These are phyloP conservation scores for Ellobius talpinus DNA, from an alignment of 2,113 vertebrate species.

Conservation along the genomic window DNA sequence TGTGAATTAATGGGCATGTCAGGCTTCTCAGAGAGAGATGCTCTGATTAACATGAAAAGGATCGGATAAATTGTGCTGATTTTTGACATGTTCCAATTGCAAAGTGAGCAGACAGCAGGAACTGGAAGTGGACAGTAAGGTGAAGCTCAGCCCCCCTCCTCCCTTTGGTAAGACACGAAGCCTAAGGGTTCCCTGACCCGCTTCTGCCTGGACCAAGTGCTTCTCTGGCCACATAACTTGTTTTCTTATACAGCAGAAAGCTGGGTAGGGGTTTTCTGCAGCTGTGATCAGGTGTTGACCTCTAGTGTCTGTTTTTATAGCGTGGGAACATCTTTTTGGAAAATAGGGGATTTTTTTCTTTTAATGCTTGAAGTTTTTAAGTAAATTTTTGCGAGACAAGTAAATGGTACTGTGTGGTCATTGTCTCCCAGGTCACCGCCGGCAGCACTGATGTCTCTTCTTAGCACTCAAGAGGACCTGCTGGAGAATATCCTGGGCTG, in stretches of 20 bases:
- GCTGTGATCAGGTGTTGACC: neutral
- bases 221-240: neutral
- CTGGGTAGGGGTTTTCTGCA: slow-evolving; percentile 45
- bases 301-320: neutral
- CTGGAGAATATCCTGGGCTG: slow-evolving; percentile 92
- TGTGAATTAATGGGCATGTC: neutral
- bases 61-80: neutral
- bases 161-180: neutral
- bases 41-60: neutral
- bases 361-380: neutral
- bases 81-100: neutral
- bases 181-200: neutral
- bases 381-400: neutral
- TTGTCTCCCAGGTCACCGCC: slow-evolving; percentile 92
- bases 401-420: neutral
- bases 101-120: neutral
- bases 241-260: neutral
- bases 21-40: neutral
- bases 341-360: slow-evolving; percentile 10
- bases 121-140: neutral
- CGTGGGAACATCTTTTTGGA: slow-evolving; percentile 2
- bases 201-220: neutral
- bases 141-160: neutral
- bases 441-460: slow-evolving; percentile 92
- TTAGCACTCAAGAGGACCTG: slow-evolving; percentile 92